A percentile compares a stretch with the other conserved stretches of the same genome.
Conservation (phyloP, 1,140 invertebrate genomes). For the Drosophila tropicalis region DNA sequence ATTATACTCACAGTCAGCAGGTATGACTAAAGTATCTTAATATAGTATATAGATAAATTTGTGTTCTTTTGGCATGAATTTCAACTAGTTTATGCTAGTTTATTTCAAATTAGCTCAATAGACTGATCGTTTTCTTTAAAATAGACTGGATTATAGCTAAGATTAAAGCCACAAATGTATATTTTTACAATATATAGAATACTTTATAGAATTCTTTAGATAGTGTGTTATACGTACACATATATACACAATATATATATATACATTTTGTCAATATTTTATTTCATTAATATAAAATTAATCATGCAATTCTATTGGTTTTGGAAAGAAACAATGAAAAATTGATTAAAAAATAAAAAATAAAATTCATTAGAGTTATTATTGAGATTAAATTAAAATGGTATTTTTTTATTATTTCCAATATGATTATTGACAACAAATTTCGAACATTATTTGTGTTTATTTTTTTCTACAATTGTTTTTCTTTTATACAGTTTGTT, state of each 20-base stretch:
- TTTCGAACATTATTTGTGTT: conserved; percentile 38
- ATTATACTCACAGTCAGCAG: too few species aligned
- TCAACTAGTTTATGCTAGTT: too few species aligned
- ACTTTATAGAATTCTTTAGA: not conserved
- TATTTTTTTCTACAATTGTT: conserved; percentile 48
- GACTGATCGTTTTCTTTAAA: too few species aligned
- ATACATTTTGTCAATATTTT: not conserved
- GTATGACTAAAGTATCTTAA: too few species aligned
- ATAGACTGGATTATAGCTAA: not conserved
- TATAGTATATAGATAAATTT: too few species aligned
- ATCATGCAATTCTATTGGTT: conserved; percentile 20
- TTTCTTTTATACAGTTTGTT: conserved; percentile 54
- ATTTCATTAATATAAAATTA: not conserved
- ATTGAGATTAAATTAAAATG: conserved; percentile 38
- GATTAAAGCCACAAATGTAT: too few species aligned
- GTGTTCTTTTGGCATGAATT: too few species aligned
- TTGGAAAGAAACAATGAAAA: conserved; percentile 13
- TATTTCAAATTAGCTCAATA: too few species aligned
- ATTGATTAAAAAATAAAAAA: conserved; percentile 27
- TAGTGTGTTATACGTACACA: not conserved
- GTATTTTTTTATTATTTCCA: conserved; percentile 58
- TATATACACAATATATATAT: conserved; percentile 10
- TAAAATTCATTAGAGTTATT: conserved; percentile 64
- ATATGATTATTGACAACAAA: conserved; percentile 67
- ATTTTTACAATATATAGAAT: not conserved